Evolutionary conservation across 2,888 invertebrate species (phyloP).

Genomic region (Petrolisthes manimaculis): DNA sequence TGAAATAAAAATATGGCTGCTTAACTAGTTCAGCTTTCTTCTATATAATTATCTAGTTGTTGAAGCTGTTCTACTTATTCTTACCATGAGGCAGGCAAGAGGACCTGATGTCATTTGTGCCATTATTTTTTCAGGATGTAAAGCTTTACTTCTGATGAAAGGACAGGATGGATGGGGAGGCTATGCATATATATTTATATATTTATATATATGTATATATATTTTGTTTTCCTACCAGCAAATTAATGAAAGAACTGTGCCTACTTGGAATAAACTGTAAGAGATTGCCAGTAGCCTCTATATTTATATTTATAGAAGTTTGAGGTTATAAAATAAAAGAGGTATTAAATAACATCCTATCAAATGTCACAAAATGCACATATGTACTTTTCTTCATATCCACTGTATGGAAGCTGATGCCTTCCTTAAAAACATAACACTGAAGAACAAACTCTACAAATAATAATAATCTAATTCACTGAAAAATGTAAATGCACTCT

Average conservation of each 20-base stretch:
- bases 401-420: neutral
- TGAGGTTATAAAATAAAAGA: neutral
- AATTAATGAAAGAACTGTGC: neutral
- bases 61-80: conserved; percentile 34
- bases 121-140: neutral
- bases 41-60: neutral
- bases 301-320: neutral
- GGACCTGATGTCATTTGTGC: conserved; percentile 44
- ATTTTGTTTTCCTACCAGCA: conserved; percentile 20
- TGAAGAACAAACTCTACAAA: conserved; percentile 12
- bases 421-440: neutral
- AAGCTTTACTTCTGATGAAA: neutral
- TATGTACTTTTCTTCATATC: neutral
- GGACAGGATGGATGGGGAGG: conserved; percentile 18
- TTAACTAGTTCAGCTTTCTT: conserved; percentile 13
- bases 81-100: conserved; percentile 33
- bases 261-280: neutral
- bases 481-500: conserved; percentile 7
- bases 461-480: neutral
- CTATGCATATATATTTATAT: neutral
- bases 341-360: conserved; percentile 16
- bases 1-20: conserved; percentile 47
- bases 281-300: neutral
- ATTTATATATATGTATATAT: neutral
- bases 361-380: conserved; percentile 40